Evolutionary conservation across 2,888 invertebrate genomes (phyloP).

Genomic region (Zhengitettix transpicula): DNA sequence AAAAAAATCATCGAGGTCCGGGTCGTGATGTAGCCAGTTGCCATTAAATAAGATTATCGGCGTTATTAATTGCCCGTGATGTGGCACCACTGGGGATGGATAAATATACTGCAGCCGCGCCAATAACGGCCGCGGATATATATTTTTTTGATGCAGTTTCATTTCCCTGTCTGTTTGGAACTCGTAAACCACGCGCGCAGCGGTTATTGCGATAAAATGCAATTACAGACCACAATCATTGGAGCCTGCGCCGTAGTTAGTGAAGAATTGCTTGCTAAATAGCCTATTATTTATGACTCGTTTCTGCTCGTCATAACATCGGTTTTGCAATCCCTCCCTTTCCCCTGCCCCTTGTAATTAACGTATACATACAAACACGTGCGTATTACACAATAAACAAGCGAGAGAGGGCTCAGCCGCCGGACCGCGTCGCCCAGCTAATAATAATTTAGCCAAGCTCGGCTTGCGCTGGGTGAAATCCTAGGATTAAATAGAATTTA

Average conservation of each 20-base stretch:
- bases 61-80: conserved; percentile 11
- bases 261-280: conserved; percentile 10
- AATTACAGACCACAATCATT: background rate
- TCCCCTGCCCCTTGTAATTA: background rate
- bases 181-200: conserved; percentile 7
- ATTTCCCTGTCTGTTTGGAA: conserved; percentile 7
- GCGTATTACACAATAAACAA: background rate
- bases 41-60: conserved; percentile 12
- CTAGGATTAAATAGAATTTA: background rate
- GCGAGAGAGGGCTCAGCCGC: background rate
- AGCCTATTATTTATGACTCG: conserved; percentile 6
- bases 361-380: background rate
- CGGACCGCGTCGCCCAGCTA: background rate
- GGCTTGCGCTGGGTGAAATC: background rate
- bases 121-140: conserved; percentile 3
- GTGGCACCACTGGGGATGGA: conserved; percentile 7
- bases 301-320: conserved; percentile 4
- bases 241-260: conserved; percentile 1
- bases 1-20: conserved; percentile 1
- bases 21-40: conserved; percentile 5
- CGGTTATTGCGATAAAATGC: conserved; percentile 6
- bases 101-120: conserved; percentile 6
- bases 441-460: background rate
- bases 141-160: conserved; percentile 3
- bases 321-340: background rate